Evolutionary conservation across 1,140 invertebrate genomes (phyloP), one percentile per base, ranked within the genome.

Genomic region (Panagrolaimus sp.): DNA sequence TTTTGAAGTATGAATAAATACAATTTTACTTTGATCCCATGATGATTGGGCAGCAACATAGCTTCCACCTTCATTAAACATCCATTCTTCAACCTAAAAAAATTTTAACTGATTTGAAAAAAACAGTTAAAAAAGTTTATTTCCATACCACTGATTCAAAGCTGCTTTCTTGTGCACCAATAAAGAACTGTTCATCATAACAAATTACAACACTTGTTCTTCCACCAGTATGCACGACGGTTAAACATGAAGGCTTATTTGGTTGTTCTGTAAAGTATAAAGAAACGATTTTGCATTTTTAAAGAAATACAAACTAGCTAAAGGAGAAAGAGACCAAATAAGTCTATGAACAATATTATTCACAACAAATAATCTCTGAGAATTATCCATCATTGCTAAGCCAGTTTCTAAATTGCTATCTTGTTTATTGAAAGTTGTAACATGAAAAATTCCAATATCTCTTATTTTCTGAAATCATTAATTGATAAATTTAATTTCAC

Each of bases 141-240:
- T 44, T 28, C 24, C 69, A 21, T 73, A 72, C 71, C 21, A 32
- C 63, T 21, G 17, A 43, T 43, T 72, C 38, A 48, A 63, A 21
- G 5, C 21, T 26, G 0, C 72, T 26, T 24, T 73, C 72, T 24
- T 73, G 72, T 5, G 52, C 47, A 7, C 69, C 72, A 21, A 68
- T 46, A 14, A 47, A 72, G 38, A 73, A 73, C 10, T 45, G 21
- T 21, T 44, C 63, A 43, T 43, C 55, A 15, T 46, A 38, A 64
- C 72, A 73, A 4, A 73, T 17, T 9, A 73, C 52, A 44, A 68
- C 72, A 24, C 47, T 43, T 64, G 72, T 73, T 43, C 64, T 72
- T 26, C 66, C 65, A n/a, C 52, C 44, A 46, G 64, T 73, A 0
- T 72, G 24, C 0, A 73, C 6, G 7, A 73, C 72, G 3, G 72